Evolutionary conservation across 2,888 invertebrate genomes (phyloP), one percentile per base, ranked within the genome.

Genomic region (Polia nebulosa): DNA sequence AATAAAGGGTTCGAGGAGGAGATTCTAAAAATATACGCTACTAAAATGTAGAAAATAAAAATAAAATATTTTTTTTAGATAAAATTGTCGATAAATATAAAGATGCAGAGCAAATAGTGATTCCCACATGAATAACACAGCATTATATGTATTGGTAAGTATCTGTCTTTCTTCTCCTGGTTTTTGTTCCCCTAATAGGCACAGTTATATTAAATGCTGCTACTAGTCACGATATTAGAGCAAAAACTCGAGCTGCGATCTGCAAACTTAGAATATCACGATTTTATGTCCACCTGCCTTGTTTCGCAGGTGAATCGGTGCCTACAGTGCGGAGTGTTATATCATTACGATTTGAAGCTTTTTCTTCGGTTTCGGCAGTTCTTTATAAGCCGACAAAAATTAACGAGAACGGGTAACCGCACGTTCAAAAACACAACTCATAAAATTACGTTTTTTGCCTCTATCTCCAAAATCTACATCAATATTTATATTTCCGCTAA

Each of bases 381-480:
- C 22, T 22, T 63, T 20, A 4, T 11, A 62, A 17, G 20, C 4
- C 1, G 1, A 32, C n/a, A 45, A 27, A 11, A 15, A 1, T 49
- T 25, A 8, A 15, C 27, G 2, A 32, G 15, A 22, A 11, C 6
- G 1, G 7, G 22, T 56, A 56, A 44, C 22, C 6, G 20, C 41
- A 41, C 17, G 25, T 13, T 34, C 13, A 47, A 73, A 64, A 20
- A 8, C 11, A 39, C 25, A 20, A 36, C 41, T 36, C 20, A 6
- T 57, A 20, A 41, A 61, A 57, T 67, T 62, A 59, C 1, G 13
- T 60, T 72, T 75, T 72, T 78, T 47, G 1, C 9, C 1, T 39
- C 49, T 11, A n/a, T 55, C 53, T 45, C 51, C 7, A 44, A 62
- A 52, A 58, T 25, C 22, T 11, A 29, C 22, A 44, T 15, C 11